Conservation (phyloP, 2,888 invertebrate genomes). For the Drosophila mettleri region DNA sequence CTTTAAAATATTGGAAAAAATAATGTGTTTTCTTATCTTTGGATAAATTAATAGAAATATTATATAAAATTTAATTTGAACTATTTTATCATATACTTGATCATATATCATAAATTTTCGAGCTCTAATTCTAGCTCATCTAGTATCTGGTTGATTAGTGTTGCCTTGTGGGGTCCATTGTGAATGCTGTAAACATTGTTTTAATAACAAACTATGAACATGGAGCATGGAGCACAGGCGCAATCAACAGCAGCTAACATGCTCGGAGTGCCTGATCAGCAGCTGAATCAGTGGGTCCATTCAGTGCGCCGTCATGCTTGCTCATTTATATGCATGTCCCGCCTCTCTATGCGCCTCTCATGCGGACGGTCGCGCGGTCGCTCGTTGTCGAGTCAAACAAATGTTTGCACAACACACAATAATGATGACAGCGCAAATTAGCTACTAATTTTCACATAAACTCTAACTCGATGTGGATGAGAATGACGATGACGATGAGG, state of each 20-base stretch:
- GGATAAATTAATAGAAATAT: too few relatives aligned
- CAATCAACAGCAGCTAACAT: slow-evolving; percentile 2
- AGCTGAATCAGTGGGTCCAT: slow-evolving; percentile 11
- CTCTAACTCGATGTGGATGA: slow-evolving; percentile 29
- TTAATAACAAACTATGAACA: slow-evolving; percentile 45
- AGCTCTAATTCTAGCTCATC: not conserved
- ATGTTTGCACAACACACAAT: slow-evolving; percentile 80
- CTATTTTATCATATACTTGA: too few relatives aligned
- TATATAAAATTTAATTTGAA: too few relatives aligned
- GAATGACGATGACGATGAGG: slow-evolving; percentile 22
- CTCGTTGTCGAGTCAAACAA: slow-evolving; percentile 59
- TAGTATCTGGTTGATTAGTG: slow-evolving; percentile 13
- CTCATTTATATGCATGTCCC: slow-evolving; percentile 57
- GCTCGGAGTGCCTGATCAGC: slow-evolving; percentile 6
- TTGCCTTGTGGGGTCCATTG: slow-evolving; percentile 25
- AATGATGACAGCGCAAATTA: slow-evolving; percentile 81
- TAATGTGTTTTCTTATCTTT: too few relatives aligned
- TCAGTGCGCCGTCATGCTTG: slow-evolving; percentile 37
- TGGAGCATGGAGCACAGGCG: slow-evolving; percentile 4
- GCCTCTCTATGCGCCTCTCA: slow-evolving; percentile 14
- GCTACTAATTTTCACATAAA: slow-evolving; percentile 74
- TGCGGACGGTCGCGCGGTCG: not conserved
- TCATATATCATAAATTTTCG: too few relatives aligned
- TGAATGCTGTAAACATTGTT: slow-evolving; percentile 22
- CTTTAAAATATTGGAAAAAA: too few relatives aligned